A percentile compares a stretch with the other conserved stretches of the same genome.
phyloP scores from a whole-genome alignment of 2,797 vertebrate species.

The Crocodylus rhombifer region DNA sequence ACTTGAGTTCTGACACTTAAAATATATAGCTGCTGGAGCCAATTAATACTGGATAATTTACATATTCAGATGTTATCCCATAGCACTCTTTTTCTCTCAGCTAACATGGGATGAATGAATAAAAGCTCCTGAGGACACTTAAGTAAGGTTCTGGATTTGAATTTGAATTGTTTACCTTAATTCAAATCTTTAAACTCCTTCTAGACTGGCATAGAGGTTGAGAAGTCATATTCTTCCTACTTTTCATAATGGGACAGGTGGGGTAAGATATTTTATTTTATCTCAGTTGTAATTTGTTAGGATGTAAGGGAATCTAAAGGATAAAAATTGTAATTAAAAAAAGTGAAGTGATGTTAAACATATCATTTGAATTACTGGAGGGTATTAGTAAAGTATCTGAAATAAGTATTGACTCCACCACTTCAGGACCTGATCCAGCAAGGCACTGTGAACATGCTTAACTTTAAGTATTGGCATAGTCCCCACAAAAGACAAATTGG shows the following conservation, averaged over 20 bases:
- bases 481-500: not conserved
- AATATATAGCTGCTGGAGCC: slow-evolving; percentile 75
- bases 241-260: not conserved
- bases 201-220: not conserved
- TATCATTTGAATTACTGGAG: slow-evolving; percentile 3
- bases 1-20: slow-evolving; percentile 76
- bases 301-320: not conserved
- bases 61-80: slow-evolving; percentile 68
- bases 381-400: not conserved
- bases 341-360: not conserved
- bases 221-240: not conserved
- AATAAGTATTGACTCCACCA: not conserved
- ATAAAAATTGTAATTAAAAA: slow-evolving; percentile 15
- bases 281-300: not conserved
- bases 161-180: slow-evolving; percentile 61
- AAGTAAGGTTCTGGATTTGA: slow-evolving; percentile 49
- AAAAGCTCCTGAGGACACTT: slow-evolving; percentile 52
- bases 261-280: not conserved
- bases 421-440: not conserved
- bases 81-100: slow-evolving; percentile 52
- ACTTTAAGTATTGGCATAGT: fast-evolving
- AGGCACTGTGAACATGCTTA: fast-evolving
- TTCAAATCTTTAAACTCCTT: slow-evolving; percentile 53
- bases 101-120: slow-evolving; percentile 66
- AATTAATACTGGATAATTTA: slow-evolving; percentile 79